These are phyloP conservation scores for Coronaproctus castanopsis DNA, from an alignment of 2,888 invertebrate species.

Conservation along the genomic window DNA sequence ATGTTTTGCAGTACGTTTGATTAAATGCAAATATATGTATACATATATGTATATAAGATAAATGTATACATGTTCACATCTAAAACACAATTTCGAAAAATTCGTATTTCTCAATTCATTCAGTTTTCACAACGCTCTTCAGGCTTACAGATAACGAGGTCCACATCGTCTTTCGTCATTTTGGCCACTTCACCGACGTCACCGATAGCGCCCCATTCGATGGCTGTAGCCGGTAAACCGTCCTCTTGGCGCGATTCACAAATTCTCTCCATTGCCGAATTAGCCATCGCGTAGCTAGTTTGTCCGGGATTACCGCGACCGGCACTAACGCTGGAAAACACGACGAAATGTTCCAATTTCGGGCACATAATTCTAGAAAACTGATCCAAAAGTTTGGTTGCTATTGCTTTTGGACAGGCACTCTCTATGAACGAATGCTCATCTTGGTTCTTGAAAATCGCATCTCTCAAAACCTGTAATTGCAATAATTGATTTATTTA, in stretches of 20 bases:
- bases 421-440: conserved; percentile 11
- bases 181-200: conserved; percentile 22
- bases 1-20: too few relatives aligned
- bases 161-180: too few relatives aligned
- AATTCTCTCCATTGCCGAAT: conserved; percentile 15
- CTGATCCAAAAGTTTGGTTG: conserved; percentile 13
- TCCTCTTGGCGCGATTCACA: conserved; percentile 12
- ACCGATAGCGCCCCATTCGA: conserved; percentile 10
- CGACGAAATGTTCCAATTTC: conserved; percentile 13
- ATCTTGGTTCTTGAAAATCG: conserved; percentile 16
- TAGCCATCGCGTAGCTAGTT: conserved; percentile 16
- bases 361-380: conserved; percentile 7
- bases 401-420: conserved; percentile 13
- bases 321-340: conserved; percentile 15
- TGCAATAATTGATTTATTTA: too few relatives aligned
- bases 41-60: too few relatives aligned
- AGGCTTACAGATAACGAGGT: too few relatives aligned
- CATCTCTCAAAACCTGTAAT: conserved; percentile 15
- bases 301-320: conserved; percentile 16
- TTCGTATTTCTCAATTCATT: too few relatives aligned
- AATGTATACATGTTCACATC: too few relatives aligned
- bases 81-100: too few relatives aligned
- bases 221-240: conserved; percentile 19
- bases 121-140: too few relatives aligned
- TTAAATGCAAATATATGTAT: too few relatives aligned